Evolutionary conservation across 2,888 invertebrate species (phyloP).

Genomic region (Teleogryllus oceanicus): DNA sequence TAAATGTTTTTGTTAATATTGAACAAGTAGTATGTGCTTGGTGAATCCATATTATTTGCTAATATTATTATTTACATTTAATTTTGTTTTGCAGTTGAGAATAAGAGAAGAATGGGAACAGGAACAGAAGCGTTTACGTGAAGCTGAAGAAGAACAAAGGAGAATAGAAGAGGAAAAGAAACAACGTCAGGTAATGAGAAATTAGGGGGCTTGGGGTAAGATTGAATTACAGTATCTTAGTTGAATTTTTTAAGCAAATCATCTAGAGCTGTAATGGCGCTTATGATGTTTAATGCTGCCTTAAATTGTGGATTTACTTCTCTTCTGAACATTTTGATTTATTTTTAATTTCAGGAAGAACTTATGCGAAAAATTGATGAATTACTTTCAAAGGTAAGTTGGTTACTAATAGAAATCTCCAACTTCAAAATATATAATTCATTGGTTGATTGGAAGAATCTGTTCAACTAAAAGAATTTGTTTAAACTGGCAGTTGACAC

Average conservation of each 20-base stretch:
- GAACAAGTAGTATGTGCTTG: no score
- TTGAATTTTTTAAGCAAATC: background rate
- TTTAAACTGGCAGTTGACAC: no score
- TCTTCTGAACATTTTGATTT: background rate
- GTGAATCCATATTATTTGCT: no score
- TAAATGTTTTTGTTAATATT: no score
- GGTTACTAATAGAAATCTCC: background rate
- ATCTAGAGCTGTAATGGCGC: background rate
- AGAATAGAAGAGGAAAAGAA: slow-evolving; percentile 56
- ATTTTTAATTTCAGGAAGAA: slow-evolving; percentile 44
- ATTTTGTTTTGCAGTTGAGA: slow-evolving; percentile 39
- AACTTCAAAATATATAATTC: no score
- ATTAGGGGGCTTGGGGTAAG: background rate
- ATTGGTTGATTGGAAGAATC: no score
- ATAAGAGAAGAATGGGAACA: slow-evolving; percentile 65
- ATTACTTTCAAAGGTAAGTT: slow-evolving; percentile 51
- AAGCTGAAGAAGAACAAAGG: slow-evolving; percentile 56
- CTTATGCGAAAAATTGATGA: slow-evolving; percentile 54
- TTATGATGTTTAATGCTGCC: background rate
- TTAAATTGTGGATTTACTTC: background rate
- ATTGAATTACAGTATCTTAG: background rate
- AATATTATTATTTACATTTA: slow-evolving; percentile 12
- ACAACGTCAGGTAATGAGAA: slow-evolving; percentile 43
- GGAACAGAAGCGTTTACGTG: slow-evolving; percentile 57
- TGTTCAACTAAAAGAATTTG: no score